Conservation (phyloP, 1,140 invertebrate species). For the Leptinotarsa lineolata region DNA sequence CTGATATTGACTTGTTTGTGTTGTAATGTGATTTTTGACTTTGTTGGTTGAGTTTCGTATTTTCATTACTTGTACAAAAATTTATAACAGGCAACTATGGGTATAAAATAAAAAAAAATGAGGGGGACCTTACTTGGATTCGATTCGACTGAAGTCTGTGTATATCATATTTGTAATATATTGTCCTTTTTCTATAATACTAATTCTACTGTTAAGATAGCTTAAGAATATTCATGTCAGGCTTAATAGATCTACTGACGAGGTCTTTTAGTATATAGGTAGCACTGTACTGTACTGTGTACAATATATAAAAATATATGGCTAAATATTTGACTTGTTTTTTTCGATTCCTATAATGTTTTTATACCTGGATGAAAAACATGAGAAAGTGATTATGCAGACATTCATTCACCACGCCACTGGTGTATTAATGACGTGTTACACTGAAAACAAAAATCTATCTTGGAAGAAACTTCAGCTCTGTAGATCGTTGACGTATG, state of each 20-base stretch:
- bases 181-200: constrained; percentile 49
- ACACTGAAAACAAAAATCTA: too few species aligned
- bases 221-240: constrained; percentile 44
- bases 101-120: constrained; percentile 25
- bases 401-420: too few species aligned
- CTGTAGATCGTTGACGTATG: too few species aligned
- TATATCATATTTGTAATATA: constrained; percentile 51
- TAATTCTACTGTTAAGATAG: constrained; percentile 40
- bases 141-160: constrained; percentile 46
- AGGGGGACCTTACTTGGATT: constrained; percentile 27
- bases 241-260: constrained; percentile 50
- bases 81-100: constrained; percentile 1
- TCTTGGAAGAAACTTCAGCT: too few species aligned
- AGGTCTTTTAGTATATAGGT: constrained; percentile 46
- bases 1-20: neutral
- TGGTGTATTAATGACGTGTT: too few species aligned
- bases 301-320: constrained; percentile 53
- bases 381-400: too few species aligned
- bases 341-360: neutral
- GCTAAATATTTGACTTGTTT: constrained; percentile 31
- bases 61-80: constrained; percentile 27
- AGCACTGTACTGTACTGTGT: constrained; percentile 53
- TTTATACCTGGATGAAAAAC: too few species aligned
- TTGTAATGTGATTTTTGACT: neutral
- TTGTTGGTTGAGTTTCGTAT: constrained; percentile 18